Percentiles rank a stretch among this genome's conserved stretches.
Evolutionary conservation across 92 coral and sea anemone genomes (phyloP).

Genomic region (Epizoanthus rinbou): DNA sequence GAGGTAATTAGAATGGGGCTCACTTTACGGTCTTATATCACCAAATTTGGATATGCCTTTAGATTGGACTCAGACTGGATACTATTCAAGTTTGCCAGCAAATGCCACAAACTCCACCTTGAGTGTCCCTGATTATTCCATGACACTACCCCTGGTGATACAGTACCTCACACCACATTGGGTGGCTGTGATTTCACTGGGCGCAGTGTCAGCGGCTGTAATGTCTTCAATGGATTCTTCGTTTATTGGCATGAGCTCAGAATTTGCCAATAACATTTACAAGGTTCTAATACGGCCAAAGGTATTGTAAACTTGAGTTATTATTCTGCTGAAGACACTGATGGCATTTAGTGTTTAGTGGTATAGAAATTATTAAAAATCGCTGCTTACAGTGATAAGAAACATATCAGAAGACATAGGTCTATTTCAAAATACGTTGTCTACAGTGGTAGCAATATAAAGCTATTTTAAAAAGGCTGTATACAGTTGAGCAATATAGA

Average conservation of each 20-base stretch:
- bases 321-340: too few relatives aligned
- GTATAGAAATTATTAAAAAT: too few relatives aligned
- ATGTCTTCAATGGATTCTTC: constrained; percentile 71
- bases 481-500: too few relatives aligned
- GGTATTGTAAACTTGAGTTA: constrained; percentile 17
- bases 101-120: constrained; percentile 40
- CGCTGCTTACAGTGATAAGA: too few relatives aligned
- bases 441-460: too few relatives aligned
- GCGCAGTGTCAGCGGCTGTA: constrained; percentile 69
- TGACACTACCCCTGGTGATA: constrained; percentile 56
- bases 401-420: too few relatives aligned
- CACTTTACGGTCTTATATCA: not conserved
- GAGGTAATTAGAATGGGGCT: too few relatives aligned
- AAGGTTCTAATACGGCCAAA: constrained; percentile 55
- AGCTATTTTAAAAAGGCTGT: too few relatives aligned
- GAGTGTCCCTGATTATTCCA: constrained; percentile 10
- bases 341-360: too few relatives aligned
- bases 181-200: constrained; percentile 57
- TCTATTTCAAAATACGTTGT: too few relatives aligned
- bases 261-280: constrained; percentile 55
- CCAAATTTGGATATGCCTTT: not conserved
- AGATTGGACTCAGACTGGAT: constrained; percentile 78
- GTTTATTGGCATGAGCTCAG: constrained; percentile 52
- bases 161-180: constrained; percentile 60
- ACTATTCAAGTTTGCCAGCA: not conserved